Conservation (phyloP, 1,140 invertebrate species). For the Coptotermes formosanus region DNA sequence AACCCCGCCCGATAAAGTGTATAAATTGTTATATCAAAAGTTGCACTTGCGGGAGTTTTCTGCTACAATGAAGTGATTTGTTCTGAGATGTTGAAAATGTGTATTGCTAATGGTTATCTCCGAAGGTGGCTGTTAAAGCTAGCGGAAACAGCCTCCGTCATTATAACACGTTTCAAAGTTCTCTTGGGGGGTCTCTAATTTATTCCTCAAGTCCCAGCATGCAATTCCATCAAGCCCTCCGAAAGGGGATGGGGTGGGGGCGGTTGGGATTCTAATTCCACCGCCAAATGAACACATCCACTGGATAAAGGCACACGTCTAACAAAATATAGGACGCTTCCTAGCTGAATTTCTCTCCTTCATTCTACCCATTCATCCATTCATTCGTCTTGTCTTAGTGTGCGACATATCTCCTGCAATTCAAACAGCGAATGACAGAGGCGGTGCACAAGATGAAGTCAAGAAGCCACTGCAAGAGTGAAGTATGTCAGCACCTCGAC, state of each 20-base stretch:
- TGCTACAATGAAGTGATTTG: background rate
- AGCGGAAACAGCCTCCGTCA: conserved; percentile 5
- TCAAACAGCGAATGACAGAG: conserved; percentile 7
- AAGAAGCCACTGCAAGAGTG: background rate
- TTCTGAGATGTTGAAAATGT: background rate
- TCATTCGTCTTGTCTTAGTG: conserved; percentile 15
- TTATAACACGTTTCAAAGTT: conserved; percentile 19
- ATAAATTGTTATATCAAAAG: too few relatives aligned
- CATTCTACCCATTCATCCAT: conserved; percentile 4
- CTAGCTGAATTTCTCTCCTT: background rate
- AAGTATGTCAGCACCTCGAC: background rate
- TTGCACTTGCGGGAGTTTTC: background rate
- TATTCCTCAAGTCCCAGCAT: conserved; percentile 17
- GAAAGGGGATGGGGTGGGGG: background rate
- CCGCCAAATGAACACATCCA: conserved; percentile 10
- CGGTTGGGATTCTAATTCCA: background rate
- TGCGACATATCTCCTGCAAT: background rate
- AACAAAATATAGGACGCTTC: conserved; percentile 13
- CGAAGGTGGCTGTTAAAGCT: conserved; percentile 14
- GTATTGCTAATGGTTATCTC: background rate
- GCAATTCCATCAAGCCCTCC: conserved; percentile 2
- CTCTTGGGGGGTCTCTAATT: background rate
- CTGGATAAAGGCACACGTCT: background rate
- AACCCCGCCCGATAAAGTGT: too few relatives aligned
- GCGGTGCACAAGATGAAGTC: background rate